These are phyloP conservation scores for Tetragonisca angustula DNA, from an alignment of 2,888 invertebrate genomes.

Conservation along the genomic window DNA sequence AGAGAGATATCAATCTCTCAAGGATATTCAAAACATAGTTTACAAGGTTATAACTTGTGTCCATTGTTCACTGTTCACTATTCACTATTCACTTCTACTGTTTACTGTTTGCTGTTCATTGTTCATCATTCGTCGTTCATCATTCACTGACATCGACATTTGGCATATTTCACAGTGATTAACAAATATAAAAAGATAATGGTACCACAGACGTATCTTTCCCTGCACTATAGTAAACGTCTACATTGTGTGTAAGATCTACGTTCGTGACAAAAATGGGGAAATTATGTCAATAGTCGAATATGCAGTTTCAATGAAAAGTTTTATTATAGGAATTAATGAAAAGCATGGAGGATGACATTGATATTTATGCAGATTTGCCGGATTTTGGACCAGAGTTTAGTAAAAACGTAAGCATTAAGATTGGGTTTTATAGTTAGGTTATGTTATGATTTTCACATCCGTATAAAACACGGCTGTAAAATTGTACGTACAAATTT, in stretches of 20 bases:
- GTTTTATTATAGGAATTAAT: background rate
- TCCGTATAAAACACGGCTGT: background rate
- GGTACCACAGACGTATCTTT: background rate
- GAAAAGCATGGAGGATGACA: conserved; percentile 75
- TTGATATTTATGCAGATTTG: conserved; percentile 83
- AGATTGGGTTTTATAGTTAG: background rate
- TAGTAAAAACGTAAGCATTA: conserved; percentile 50
- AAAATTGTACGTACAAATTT: background rate
- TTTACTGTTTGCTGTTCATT: no score
- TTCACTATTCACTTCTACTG: no score
- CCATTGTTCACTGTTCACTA: background rate
- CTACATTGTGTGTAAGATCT: background rate
- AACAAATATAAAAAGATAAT: background rate
- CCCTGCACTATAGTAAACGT: background rate
- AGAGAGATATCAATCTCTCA: background rate
- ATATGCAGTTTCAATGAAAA: background rate
- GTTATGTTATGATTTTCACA: conserved; percentile 29
- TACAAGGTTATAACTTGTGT: background rate
- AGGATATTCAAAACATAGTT: background rate
- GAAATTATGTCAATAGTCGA: background rate
- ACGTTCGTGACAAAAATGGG: background rate
- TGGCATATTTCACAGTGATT: background rate
- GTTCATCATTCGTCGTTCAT: no score
- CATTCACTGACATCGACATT: background rate
- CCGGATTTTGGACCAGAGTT: conserved; percentile 69